Conservation (phyloP, 2,797 vertebrate genomes). For the Chloroceryle inda region DNA sequence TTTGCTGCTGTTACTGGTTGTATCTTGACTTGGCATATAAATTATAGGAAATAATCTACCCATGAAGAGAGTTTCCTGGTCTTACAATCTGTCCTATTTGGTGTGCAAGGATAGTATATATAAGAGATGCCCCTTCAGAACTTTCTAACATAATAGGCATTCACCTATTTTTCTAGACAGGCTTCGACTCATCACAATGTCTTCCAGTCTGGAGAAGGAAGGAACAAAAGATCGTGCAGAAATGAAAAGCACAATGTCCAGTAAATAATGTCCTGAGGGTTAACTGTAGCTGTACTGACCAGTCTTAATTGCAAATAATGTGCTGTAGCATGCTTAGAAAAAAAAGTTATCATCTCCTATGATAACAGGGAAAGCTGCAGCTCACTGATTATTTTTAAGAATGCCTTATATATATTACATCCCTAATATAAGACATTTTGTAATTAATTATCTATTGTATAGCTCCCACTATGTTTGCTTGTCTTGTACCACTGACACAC, state of each 20-base stretch:
- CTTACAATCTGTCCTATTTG: background rate
- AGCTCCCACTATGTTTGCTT: background rate
- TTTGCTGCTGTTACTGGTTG: background rate
- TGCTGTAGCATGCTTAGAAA: background rate
- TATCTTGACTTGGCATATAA: background rate
- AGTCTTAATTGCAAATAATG: background rate
- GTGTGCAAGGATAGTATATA: background rate
- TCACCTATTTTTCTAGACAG: background rate
- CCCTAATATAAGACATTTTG: background rate
- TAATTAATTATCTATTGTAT: background rate
- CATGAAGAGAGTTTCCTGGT: background rate
- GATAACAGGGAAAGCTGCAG: background rate
- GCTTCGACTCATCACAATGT: background rate
- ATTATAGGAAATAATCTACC: background rate
- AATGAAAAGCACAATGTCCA: background rate
- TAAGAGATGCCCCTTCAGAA: background rate
- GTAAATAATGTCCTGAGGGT: background rate
- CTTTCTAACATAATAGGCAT: background rate
- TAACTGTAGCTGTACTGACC: background rate
- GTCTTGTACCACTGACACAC: accelerated
- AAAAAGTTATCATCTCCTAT: background rate
- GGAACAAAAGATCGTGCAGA: background rate
- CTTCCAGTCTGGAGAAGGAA: background rate
- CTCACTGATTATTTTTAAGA: background rate
- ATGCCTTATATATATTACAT: background rate